Evolutionary conservation across 30 jellyfish, hydroid and myxozoan genomes (phyloP), one percentile per base, ranked within the genome.

Genomic region (Aurelia aurita): DNA sequence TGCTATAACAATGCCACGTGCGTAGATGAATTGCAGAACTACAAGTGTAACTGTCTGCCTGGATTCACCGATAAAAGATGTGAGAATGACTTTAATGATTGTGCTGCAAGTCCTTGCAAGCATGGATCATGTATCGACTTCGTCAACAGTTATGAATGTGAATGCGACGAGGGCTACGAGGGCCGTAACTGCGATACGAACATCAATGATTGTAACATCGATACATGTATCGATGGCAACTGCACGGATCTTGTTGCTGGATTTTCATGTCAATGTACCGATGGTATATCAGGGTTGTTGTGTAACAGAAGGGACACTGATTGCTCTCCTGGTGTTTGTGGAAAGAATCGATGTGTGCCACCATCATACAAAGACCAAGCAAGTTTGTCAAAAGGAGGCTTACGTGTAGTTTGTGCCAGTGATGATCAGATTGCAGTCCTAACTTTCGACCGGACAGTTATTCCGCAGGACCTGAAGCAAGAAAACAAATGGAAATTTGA

Each of bases 61-160:
- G 96, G 96, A 10, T 87, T 75, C 69, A 27, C 96, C 5, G 88
- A 75, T 43, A 80, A 75, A 16, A 63, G 97, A 21, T 81, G 93
- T 25, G 55, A 53, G 71, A 69, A 91, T 13, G 76, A 82, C 79
- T 68, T 69, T 83, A 78, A 74, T 68, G 85, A 88, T 23, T 83
- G 87, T 43, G 74, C 78, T 26, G 61, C 72, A 7, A 61, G 53
- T 0, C 96, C 91, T 14, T 87, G 96, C 34, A 80, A 53, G 44
- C 77, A 75, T 69, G 96, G 96, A 6, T 66, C 88, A 0, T 87
- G 96, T 29, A 57, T 87, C 74, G 96, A 87, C 46, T 80, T 53
- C 74, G 84, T 77, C 31, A 87, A 87, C 20, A 26, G 32, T 28
- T 87, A 87, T 49, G 77, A 74, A 11, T 87, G 96, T 62, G 90